These are phyloP conservation scores for Apis mellifera DNA, from an alignment of 1,140 invertebrate species.

Conservation along the genomic window Amel_HAv3.1 CM009943.2:2578001-2578500, in stretches of 20 bases:
- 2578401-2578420: not conserved
- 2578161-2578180: constrained; percentile 46
- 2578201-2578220: constrained; percentile 79
- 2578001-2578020: not conserved
- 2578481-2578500: constrained; percentile 82
- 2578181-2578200: constrained; percentile 62
- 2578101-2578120: constrained; percentile 61
- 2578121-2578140: constrained; percentile 17
- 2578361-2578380: not conserved
- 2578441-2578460: constrained; percentile 44
- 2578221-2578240: constrained; percentile 82
- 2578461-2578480: constrained; percentile 77
- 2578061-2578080: constrained; percentile 51
- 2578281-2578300: constrained; percentile 81
- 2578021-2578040: constrained; percentile 34
- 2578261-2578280: constrained; percentile 80
- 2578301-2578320: constrained; percentile 75
- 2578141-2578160: too few species aligned
- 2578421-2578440: not conserved
- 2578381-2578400: constrained; percentile 26
- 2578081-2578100: constrained; percentile 52
- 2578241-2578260: constrained; percentile 80
- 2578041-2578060: constrained; percentile 19
- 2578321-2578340: constrained; percentile 54
- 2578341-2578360: not conserved